Conservation (phyloP, 2,797 vertebrate genomes). For the Danionella dracula region DNA sequence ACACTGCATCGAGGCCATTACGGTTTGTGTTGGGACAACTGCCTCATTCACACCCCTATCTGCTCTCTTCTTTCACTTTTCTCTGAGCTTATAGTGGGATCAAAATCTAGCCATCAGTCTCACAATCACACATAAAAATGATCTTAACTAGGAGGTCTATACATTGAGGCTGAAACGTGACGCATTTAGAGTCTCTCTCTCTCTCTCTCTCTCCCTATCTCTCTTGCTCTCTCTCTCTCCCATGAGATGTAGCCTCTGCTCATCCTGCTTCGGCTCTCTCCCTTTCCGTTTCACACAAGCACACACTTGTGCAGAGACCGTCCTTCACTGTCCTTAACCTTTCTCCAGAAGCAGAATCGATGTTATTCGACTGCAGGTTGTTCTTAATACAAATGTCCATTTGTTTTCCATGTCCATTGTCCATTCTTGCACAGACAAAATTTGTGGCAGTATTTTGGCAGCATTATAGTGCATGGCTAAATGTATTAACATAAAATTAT, state of each 20-base stretch:
- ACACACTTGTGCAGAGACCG: conserved; percentile 12
- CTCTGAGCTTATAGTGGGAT: neutral
- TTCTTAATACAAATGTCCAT: neutral
- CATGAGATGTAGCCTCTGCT: neutral
- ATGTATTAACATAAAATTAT: too few relatives aligned
- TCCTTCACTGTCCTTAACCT: conserved; percentile 44
- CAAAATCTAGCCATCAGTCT: neutral
- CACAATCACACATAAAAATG: neutral
- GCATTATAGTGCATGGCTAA: too few relatives aligned
- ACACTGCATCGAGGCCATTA: neutral
- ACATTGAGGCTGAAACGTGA: too few relatives aligned
- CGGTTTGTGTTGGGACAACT: neutral
- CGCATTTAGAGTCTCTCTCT: too few relatives aligned
- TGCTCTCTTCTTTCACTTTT: neutral
- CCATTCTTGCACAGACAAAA: neutral
- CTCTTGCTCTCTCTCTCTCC: neutral
- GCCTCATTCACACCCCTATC: neutral
- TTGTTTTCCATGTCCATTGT: neutral
- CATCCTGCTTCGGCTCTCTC: neutral
- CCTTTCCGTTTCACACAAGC: neutral
- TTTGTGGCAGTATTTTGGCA: too few relatives aligned
- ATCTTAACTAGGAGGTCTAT: neutral
- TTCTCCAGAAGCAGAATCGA: conserved; percentile 33
- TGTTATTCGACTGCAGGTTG: conserved; percentile 28
- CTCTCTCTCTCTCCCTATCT: neutral